Conservation (phyloP, 2,113 vertebrate species). For the Rhabdomys dilectus region DNA sequence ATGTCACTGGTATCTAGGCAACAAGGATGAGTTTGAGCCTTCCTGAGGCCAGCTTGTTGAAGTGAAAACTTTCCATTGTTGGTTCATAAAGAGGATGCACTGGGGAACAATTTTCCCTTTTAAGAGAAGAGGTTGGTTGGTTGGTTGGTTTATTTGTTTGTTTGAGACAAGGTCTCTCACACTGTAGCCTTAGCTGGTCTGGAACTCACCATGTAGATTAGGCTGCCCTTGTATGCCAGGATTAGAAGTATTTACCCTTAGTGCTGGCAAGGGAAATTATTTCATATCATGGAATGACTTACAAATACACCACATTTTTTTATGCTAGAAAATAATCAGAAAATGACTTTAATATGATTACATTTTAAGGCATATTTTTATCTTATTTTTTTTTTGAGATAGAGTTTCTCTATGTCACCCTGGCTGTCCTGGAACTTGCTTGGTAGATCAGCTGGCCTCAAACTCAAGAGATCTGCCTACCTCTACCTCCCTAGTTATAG, state of each 20-base stretch:
- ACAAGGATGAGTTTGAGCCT: slow-evolving; percentile 79
- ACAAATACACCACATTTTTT: neutral
- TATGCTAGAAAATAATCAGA: neutral
- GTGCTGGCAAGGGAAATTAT: neutral
- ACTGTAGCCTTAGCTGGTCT: neutral
- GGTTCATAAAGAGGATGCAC: slow-evolving; percentile 56
- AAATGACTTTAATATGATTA: slow-evolving; percentile 15
- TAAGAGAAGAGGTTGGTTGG: neutral
- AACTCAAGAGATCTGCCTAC: neutral
- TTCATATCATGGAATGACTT: slow-evolving; percentile 7
- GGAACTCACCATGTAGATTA: neutral
- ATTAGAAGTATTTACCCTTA: neutral
- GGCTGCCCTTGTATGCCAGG: neutral
- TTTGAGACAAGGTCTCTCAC: neutral
- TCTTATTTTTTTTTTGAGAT: neutral
- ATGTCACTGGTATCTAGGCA: slow-evolving; percentile 84
- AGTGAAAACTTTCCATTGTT: slow-evolving; percentile 88
- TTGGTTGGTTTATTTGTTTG: neutral
- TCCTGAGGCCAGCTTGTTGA: slow-evolving; percentile 82
- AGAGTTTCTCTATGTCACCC: neutral
- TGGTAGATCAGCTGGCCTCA: neutral
- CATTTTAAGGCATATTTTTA: slow-evolving; percentile 29
- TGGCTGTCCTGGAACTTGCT: neutral
- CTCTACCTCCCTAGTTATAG: neutral
- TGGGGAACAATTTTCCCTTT: slow-evolving; percentile 80